Conservation (phyloP, 2,797 vertebrate species). For the Danio jaintianensis region DNA sequence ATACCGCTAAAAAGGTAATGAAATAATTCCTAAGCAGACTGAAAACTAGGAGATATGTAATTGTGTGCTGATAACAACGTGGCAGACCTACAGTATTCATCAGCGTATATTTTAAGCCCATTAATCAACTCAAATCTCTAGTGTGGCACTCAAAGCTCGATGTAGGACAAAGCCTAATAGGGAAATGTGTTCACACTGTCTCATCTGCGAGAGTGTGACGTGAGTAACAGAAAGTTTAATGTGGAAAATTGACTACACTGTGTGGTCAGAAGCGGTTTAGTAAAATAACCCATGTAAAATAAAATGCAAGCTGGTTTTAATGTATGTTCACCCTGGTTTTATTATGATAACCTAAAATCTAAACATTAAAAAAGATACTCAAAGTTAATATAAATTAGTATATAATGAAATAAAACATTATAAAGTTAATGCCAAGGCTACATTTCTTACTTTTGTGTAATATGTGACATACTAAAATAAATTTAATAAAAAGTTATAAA, state of each 20-base stretch:
- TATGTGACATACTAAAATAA: neutral
- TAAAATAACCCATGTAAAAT: slow-evolving; percentile 10
- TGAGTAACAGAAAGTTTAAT: slow-evolving; percentile 37
- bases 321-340: no score
- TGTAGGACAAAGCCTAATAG: slow-evolving; percentile 49
- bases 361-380: neutral
- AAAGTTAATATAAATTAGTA: neutral
- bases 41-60: slow-evolving; percentile 33
- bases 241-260: slow-evolving; percentile 6
- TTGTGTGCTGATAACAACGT: slow-evolving; percentile 31
- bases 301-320: slow-evolving; percentile 30
- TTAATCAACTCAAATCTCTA: slow-evolving; percentile 59
- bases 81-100: slow-evolving; percentile 27
- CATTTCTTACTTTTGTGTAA: neutral
- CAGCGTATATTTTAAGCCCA: slow-evolving; percentile 19
- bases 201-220: slow-evolving; percentile 49
- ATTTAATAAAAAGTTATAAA: neutral
- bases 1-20: neutral
- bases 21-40: slow-evolving; percentile 19
- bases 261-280: neutral
- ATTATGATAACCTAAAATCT: slow-evolving; percentile 6
- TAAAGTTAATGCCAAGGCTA: no score
- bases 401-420: neutral
- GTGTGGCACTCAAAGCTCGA: slow-evolving; percentile 55
- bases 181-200: slow-evolving; percentile 44